These are phyloP conservation scores for Clarias magur DNA, from an alignment of 2,113 vertebrate genomes.

Conservation along the genomic window DNA sequence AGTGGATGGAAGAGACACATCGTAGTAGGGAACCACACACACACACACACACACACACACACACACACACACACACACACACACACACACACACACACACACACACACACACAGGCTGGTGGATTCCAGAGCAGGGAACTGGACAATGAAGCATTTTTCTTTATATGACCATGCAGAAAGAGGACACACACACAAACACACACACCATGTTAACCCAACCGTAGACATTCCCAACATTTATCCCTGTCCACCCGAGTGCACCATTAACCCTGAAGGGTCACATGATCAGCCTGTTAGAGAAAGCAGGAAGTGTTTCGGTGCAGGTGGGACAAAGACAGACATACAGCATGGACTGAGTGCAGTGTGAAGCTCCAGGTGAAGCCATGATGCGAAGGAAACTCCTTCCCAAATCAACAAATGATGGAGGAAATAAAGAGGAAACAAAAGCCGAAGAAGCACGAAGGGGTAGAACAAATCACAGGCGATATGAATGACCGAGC, in stretches of 20 bases:
- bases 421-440: constrained; percentile 6
- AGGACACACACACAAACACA: constrained; percentile 24
- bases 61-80: background rate
- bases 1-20: constrained; percentile 10
- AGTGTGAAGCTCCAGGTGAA: background rate
- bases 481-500: constrained; percentile 39
- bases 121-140: constrained; percentile 23
- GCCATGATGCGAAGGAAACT: constrained; percentile 42
- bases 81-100: background rate
- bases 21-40: background rate
- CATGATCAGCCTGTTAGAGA: background rate
- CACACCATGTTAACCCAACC: constrained; percentile 22
- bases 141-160: background rate
- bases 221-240: constrained; percentile 20
- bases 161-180: constrained; percentile 16
- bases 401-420: constrained; percentile 44
- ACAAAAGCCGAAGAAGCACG: constrained; percentile 7
- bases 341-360: background rate
- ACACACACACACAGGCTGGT: background rate
- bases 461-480: constrained; percentile 21
- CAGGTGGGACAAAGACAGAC: constrained; percentile 66
- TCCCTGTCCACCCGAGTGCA: constrained; percentile 67
- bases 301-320: constrained; percentile 43
- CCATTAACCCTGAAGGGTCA: constrained; percentile 36
- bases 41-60: background rate